Conservation (phyloP, 2,888 invertebrate species). For the Gymnosoma rotundatum region DNA sequence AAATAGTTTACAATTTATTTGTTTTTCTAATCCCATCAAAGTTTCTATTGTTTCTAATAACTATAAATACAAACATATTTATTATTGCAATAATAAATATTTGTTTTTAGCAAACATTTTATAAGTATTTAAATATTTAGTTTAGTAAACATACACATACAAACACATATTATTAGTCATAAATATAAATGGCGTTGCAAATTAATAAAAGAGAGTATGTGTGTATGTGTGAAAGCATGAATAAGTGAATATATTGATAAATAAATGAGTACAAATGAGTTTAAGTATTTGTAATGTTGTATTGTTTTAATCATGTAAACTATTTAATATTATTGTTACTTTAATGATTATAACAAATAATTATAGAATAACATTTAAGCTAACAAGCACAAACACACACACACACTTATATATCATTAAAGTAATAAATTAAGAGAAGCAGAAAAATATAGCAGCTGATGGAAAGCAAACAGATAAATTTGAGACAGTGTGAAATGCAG, state of each 20-base stretch:
- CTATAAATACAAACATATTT: constrained; percentile 22
- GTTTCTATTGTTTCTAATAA: constrained; percentile 30
- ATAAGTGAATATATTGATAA: constrained; percentile 20
- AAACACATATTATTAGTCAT: background rate
- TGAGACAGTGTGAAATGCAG: too few relatives aligned
- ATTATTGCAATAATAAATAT: constrained; percentile 37
- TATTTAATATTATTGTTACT: constrained; percentile 39
- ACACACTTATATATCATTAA: too few relatives aligned
- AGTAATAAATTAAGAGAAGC: too few relatives aligned
- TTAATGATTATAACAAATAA: constrained; percentile 35
- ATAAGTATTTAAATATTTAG: constrained; percentile 10
- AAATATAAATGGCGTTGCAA: background rate
- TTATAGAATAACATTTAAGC: background rate
- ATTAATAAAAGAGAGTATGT: background rate
- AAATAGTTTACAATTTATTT: background rate
- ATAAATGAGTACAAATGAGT: constrained; percentile 17
- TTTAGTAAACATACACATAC: background rate
- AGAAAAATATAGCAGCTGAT: too few relatives aligned
- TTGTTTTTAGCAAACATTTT: constrained; percentile 34
- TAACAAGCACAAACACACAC: background rate
- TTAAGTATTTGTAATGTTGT: constrained; percentile 30
- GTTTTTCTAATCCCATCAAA: background rate
- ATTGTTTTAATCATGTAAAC: constrained; percentile 28
- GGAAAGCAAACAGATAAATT: too few relatives aligned
- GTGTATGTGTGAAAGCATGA: background rate